Evolutionary conservation across 1,140 invertebrate genomes (phyloP).

Genomic region (Wasmannia auropunctata): DNA sequence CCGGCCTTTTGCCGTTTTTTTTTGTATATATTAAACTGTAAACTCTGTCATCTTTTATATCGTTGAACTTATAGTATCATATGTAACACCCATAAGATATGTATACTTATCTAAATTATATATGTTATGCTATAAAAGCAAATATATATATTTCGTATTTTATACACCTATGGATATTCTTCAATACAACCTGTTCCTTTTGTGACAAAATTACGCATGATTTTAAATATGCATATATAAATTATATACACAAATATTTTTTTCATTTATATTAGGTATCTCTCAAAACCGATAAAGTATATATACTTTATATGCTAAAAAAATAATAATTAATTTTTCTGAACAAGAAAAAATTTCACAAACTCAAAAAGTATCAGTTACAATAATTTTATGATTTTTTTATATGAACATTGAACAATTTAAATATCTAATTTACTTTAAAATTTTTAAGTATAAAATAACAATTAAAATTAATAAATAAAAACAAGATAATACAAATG

Average conservation of each 20-base stretch:
- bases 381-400: not conserved
- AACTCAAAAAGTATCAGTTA: not conserved
- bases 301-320: not conserved
- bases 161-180: slow-evolving; percentile 70
- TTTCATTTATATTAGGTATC: not conserved
- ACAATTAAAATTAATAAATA: too few species aligned
- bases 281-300: not conserved
- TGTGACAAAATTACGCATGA: not conserved
- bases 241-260: not conserved
- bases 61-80: slow-evolving; percentile 79
- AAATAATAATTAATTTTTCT: not conserved
- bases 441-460: too few species aligned
- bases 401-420: not conserved
- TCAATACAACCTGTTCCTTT: not conserved
- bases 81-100: slow-evolving; percentile 78
- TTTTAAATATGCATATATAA: not conserved
- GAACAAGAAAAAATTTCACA: not conserved
- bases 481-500: too few species aligned
- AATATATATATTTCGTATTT: slow-evolving; percentile 85
- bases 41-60: slow-evolving; percentile 81
- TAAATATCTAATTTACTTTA: too few species aligned
- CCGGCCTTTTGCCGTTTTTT: slow-evolving; percentile 41
- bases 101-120: slow-evolving; percentile 83
- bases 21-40: slow-evolving; percentile 69
- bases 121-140: slow-evolving; percentile 79